A percentile compares a stretch with the other conserved stretches of the same genome.
phyloP scores from a whole-genome alignment of 2,113 vertebrate species.

The Talpa occidentalis region DNA sequence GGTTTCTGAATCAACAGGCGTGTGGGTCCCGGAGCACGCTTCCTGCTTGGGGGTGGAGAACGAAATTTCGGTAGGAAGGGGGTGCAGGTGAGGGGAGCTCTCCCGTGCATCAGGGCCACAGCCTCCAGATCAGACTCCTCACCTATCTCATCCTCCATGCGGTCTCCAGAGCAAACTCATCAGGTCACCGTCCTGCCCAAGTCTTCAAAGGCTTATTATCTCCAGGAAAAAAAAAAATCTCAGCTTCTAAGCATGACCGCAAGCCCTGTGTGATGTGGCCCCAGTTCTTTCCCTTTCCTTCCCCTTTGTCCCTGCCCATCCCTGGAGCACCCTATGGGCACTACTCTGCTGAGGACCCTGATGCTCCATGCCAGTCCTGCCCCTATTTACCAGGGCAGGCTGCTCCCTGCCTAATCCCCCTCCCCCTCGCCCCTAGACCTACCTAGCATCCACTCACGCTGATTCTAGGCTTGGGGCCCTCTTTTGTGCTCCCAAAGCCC shows the following conservation, averaged over 20 bases:
- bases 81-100: neutral
- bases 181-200: neutral
- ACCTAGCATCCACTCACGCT: neutral
- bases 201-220: neutral
- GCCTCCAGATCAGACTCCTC: neutral
- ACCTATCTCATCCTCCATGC: rapidly evolving
- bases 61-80: neutral
- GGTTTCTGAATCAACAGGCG: neutral
- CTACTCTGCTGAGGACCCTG: neutral
- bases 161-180: neutral
- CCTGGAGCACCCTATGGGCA: neutral
- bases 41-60: neutral
- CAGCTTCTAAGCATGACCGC: neutral
- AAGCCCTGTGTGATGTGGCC: neutral
- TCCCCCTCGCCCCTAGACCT: neutral
- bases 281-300: neutral
- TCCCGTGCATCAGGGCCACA: neutral
- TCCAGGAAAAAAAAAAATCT: neutral
- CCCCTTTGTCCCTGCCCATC: rapidly evolving
- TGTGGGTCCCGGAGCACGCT: neutral
- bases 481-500: neutral
- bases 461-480: neutral
- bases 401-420: neutral
- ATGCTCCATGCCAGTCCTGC: neutral
- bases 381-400: neutral